Base-by-base conservation (phyloP, 2,113 vertebrate species). In the Labeo catla region DNA sequence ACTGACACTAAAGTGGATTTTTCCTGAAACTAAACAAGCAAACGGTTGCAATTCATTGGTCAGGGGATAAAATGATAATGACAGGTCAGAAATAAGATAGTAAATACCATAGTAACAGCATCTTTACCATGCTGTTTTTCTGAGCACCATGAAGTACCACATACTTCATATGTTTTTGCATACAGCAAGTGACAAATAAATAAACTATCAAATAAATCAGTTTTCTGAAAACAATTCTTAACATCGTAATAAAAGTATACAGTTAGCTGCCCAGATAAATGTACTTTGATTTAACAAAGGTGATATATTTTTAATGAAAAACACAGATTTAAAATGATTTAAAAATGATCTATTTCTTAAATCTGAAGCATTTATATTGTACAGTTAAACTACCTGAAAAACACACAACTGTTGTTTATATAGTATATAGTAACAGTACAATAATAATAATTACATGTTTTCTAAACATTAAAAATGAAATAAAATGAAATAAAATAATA, bases 1-100 rank as follows among this genome's bases (percentile, higher is more conserved):
- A 45, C n/a, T 16, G 61, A 84, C 45, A 43, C 23, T 59, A 76
- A 23, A 65, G 28, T 84, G 83, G 59, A 47, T 72, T 76, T 43
- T 34, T 16, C 9, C 28, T 87, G 36, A 49, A 74, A 76, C 5
- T 43, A 70, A 39, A 49, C 21, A 57, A 68, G 36, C 39, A 80
- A 21, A 57, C 57, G 49, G n/a, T 10, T 73, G 19, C 49, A 52
- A 43, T 8, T 50, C 13, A 13, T 28, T 68, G n/a, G 23, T 50
- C 15, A 63, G 74, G 45, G 10, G 23, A 66, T 85, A 52, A 43
- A 77, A 72, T 5, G 8, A 61, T n/a, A n/a, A 61, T 19, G n/a
- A 61, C 68, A 72, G 9, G 36, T 45, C 70, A n/a, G 43, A 2
- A 45, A 4, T 11, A 45, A n/a, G 5, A 70, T 8, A 16, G 6